Conservation (phyloP, 2,888 invertebrate genomes). For the Agonopterix heracliana region DNA sequence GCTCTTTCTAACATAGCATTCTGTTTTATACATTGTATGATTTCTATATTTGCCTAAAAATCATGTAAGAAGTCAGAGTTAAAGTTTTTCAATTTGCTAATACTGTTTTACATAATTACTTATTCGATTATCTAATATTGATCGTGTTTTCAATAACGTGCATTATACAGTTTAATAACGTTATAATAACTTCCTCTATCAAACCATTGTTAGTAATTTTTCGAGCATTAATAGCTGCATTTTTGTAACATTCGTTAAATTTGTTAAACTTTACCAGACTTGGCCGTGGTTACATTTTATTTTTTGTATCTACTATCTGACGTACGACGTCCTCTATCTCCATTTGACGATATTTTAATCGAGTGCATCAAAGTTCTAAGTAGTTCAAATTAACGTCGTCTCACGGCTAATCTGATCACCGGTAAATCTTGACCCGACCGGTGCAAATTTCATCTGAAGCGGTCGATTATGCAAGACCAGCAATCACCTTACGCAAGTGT, state of each 20-base stretch:
- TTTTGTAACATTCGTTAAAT: no score
- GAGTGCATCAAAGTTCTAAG: no score
- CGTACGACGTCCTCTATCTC: no score
- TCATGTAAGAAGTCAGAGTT: not conserved
- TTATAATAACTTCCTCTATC: not conserved
- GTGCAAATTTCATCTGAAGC: constrained; percentile 13
- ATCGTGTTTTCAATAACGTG: not conserved
- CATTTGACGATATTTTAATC: no score
- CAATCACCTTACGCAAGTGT: constrained; percentile 39
- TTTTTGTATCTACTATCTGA: no score
- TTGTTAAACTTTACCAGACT: no score
- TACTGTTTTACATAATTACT: not conserved
- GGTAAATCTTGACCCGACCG: constrained; percentile 1
- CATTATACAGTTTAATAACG: not conserved
- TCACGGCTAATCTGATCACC: constrained; percentile 3
- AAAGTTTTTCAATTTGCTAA: no score
- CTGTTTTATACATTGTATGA: not conserved
- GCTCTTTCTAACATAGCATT: constrained; percentile 14
- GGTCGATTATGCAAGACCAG: constrained; percentile 31
- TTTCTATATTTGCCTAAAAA: not conserved
- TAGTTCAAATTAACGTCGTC: not conserved
- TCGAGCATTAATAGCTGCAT: no score
- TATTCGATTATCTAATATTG: not conserved
- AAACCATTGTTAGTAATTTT: not conserved
- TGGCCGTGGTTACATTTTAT: no score